A percentile compares a stretch with the other conserved stretches of the same genome.
Evolutionary conservation across 2,888 invertebrate species (phyloP).

Genomic region (Shargacucullia verbasci): DNA sequence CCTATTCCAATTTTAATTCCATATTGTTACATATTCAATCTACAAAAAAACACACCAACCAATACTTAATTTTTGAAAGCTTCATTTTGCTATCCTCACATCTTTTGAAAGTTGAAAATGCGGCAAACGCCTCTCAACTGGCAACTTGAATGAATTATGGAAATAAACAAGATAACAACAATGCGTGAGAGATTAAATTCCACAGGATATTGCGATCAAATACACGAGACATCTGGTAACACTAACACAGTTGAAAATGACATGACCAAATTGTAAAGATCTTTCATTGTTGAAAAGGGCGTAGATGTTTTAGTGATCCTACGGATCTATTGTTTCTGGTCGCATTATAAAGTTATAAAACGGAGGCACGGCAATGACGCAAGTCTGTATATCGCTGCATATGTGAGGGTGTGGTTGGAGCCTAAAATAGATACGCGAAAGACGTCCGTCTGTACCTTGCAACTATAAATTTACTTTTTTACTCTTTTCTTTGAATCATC

Average conservation of each 20-base stretch:
- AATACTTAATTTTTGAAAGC: too few relatives aligned
- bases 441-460: constrained; percentile 35
- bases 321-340: constrained; percentile 29
- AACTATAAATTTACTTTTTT: constrained; percentile 25
- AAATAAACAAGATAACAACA: constrained; percentile 13
- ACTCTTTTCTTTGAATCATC: constrained; percentile 13
- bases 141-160: not conserved
- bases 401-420: constrained; percentile 69
- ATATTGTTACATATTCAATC: too few relatives aligned
- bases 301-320: constrained; percentile 1
- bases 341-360: constrained; percentile 44
- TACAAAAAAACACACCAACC: too few relatives aligned
- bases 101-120: too few relatives aligned
- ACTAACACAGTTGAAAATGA: constrained; percentile 21
- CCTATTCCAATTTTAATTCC: too few relatives aligned
- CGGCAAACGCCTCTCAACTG: too few relatives aligned
- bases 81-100: too few relatives aligned
- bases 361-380: constrained; percentile 79
- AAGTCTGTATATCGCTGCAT: constrained; percentile 44
- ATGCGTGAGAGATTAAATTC: constrained; percentile 20
- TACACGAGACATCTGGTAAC: constrained; percentile 43
- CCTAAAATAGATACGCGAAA: constrained; percentile 67
- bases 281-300: constrained; percentile 11
- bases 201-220: constrained; percentile 27
- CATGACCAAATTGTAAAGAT: constrained; percentile 26